Evolutionary conservation across 2,888 invertebrate species (phyloP).

Genomic region (Parelbella ahira): DNA sequence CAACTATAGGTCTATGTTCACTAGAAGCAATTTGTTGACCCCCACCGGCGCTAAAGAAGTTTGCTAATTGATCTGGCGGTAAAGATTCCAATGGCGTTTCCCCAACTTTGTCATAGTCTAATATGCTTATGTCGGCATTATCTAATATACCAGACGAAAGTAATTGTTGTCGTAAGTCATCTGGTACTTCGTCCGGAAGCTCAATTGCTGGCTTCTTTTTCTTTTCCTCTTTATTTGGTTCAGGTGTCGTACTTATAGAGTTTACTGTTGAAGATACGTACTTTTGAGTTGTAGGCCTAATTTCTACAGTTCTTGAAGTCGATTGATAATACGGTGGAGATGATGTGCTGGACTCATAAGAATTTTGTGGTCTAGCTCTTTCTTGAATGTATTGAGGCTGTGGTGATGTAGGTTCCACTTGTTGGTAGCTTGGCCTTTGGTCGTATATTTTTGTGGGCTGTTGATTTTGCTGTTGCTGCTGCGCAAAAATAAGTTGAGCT

Average conservation of each 20-base stretch:
- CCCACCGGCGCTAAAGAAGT: conserved; percentile 92
- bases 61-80: conserved; percentile 91
- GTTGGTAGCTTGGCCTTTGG: conserved; percentile 41
- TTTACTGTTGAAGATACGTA: conserved; percentile 72
- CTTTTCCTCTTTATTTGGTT: conserved; percentile 73
- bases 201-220: conserved; percentile 77
- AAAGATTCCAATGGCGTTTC: conserved; percentile 90
- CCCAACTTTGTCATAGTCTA: conserved; percentile 94
- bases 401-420: conserved; percentile 54
- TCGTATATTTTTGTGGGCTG: conserved; percentile 25
- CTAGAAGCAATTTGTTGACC: conserved; percentile 86
- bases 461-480: conserved; percentile 57
- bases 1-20: conserved; percentile 84
- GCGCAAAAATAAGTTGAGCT: conserved; percentile 56
- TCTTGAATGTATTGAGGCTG: conserved; percentile 65
- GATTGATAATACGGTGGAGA: conserved; percentile 64
- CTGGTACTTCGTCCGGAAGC: conserved; percentile 93
- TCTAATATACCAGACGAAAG: conserved; percentile 92
- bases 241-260: conserved; percentile 64
- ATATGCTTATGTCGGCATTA: conserved; percentile 92
- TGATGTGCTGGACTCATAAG: conserved; percentile 51
- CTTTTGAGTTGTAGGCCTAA: conserved; percentile 74
- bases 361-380: conserved; percentile 54
- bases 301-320: conserved; percentile 67
- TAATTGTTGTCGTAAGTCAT: conserved; percentile 90